Evolutionary conservation across 2,888 invertebrate species (phyloP), one percentile per base, ranked within the genome.

Genomic region (Malthinus seriepunctatus): DNA sequence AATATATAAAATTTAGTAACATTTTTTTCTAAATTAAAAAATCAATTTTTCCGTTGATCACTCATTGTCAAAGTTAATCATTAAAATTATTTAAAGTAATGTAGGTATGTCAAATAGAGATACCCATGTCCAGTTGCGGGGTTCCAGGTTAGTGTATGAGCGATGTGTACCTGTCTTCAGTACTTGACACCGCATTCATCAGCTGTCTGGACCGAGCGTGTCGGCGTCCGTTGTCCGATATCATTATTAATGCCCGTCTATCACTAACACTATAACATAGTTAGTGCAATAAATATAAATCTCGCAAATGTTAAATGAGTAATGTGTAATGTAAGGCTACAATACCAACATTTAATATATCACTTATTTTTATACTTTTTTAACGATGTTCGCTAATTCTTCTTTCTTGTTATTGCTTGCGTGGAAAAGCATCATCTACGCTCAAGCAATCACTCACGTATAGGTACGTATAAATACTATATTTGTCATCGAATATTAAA

Each of bases 171-270:
- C 68, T 69, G 67, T 69, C 69, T 62, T 42, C 64, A 56, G 60
- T 57, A 56, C 62, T 65, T 67, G 69, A 69, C 69, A 69, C 63
- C 63, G 65, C 67, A 68, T 69, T 69, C 68, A 68, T 76, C 76
- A 75, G 73, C 65, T 71, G 73, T 73, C 74, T 67, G 66, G 66
- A 62, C 66, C 63, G 63, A 65, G 66, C 71, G 64, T 72, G 72
- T 73, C 72, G 65, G 63, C 67, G 67, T 69, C 70, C 69, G 56
- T 65, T 63, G 67, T 69, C 70, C 73, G 73, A 76, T 75, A 76
- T 75, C 76, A 74, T 76, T 76, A 76, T 76, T 76, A 76, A 76
- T 76, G 73, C 67, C 66, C 72, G 73, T 75, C 75, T 68, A 74
- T 74, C 72, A 70, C 56, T 34, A 46, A 56, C 59, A 52, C 37